Evolutionary conservation across 2,113 vertebrate species (phyloP), one percentile per base, ranked within the genome.

Genomic region (Falco punctatus): DNA sequence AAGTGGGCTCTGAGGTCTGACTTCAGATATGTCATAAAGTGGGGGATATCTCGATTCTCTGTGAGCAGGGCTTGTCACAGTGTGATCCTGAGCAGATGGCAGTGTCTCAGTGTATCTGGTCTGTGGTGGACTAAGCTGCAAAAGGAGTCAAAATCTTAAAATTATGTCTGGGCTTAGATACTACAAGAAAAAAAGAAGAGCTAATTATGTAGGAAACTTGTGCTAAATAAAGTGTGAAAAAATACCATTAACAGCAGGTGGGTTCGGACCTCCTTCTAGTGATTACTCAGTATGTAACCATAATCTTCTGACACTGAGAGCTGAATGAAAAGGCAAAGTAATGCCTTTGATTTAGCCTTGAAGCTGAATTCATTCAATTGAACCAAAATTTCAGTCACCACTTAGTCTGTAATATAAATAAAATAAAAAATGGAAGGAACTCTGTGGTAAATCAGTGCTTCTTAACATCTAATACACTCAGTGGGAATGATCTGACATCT

Each of bases 61-160:
- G 27, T 62, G 35, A 59, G 46, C 20, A 88, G 59, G 54, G 44
- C 21, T 14, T 44, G 69, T 38, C 15, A 11, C 49, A n/a, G 14
- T 9, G 22, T 17, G 70, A 69, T 42, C 78, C 89, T 14, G 89
- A n/a, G 59, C 48, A 81, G 52, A 16, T 38, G 33, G 79, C 40
- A 77, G 74, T 1, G 6, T 40, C 61, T 49, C 40, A 22, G 28
- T 66, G 26, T 92, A 32, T 61, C 52, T 8, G 11, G 30, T 70
- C 62, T 6, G n/a, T 1, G 30, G 27, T 51, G 65, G 52, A 15
- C 15, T 89, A 21, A 20, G 61, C 92, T 96, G 85, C 22, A 84
- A 93, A 91, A 93, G 40, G n/a, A 95, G 28, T 51, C 16, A 92
- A 87, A 81, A 58, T 46, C 40, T 75, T 78, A 84, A 92, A 86